These are phyloP conservation scores for Polyommatus icarus DNA, from an alignment of 2,888 invertebrate species.

Conservation along the genomic window DNA sequence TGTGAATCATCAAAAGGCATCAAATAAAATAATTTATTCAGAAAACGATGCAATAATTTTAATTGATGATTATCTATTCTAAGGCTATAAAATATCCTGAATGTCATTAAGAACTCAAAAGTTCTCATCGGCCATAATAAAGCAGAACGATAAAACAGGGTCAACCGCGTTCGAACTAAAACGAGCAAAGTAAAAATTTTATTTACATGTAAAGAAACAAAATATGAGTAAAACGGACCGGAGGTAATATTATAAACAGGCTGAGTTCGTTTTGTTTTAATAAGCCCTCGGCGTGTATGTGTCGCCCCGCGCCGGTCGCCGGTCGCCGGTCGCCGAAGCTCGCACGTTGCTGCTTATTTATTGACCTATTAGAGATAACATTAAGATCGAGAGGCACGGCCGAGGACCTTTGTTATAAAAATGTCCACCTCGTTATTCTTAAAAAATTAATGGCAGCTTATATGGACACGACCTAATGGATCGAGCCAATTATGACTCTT, in stretches of 20 bases:
- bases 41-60: conserved; percentile 20
- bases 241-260: conserved; percentile 63
- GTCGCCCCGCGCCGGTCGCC: conserved; percentile 46
- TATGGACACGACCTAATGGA: conserved; percentile 51
- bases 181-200: conserved; percentile 35
- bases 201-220: conserved; percentile 37
- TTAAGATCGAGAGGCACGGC: conserved; percentile 80
- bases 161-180: conserved; percentile 31
- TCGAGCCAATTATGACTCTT: conserved; percentile 31
- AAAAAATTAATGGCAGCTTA: conserved; percentile 64
- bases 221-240: conserved; percentile 50
- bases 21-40: conserved; percentile 8
- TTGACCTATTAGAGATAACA: conserved; percentile 81
- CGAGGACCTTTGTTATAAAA: conserved; percentile 81
- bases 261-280: conserved; percentile 72
- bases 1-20: conserved; percentile 2
- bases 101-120: conserved; percentile 35
- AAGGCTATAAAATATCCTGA: conserved; percentile 33
- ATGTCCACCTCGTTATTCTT: conserved; percentile 79
- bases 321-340: conserved; percentile 59
- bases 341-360: conserved; percentile 79
- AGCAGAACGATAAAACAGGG: conserved; percentile 32
- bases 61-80: conserved; percentile 32
- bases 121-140: conserved; percentile 32
- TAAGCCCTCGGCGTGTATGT: conserved; percentile 70